These are phyloP conservation scores for Formica selysi DNA, from an alignment of 1,140 invertebrate genomes.

Conservation along the genomic window DNA sequence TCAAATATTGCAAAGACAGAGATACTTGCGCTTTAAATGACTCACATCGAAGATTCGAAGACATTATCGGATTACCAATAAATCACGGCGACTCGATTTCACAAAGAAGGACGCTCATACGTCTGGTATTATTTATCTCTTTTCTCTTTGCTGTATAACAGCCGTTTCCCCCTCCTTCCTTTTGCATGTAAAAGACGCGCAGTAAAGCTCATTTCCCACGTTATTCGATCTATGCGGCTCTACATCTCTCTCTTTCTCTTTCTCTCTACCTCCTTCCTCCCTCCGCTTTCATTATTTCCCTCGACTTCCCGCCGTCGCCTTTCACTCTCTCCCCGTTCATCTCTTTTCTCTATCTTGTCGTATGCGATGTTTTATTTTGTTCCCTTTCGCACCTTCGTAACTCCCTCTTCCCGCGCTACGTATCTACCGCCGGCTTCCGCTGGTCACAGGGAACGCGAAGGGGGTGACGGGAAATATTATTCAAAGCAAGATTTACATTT, in stretches of 20 bases:
- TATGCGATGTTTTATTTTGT: conserved; percentile 39
- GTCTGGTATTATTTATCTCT: conserved; percentile 51
- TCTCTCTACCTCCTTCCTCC: neutral
- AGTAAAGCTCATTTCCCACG: conserved; percentile 51
- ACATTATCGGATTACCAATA: conserved; percentile 63
- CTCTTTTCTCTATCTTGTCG: conserved; percentile 27
- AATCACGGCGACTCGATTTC: conserved; percentile 57
- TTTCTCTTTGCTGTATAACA: conserved; percentile 19
- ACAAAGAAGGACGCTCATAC: conserved; percentile 39
- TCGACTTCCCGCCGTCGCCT: conserved; percentile 9
- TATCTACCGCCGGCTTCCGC: conserved; percentile 31
- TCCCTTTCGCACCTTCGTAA: conserved; percentile 19
- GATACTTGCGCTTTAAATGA: conserved; percentile 44
- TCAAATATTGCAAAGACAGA: conserved; percentile 7
- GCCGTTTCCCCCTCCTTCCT: conserved; percentile 43
- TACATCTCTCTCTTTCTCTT: neutral
- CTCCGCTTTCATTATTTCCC: conserved; percentile 30
- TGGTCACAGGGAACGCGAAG: neutral
- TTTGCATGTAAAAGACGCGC: conserved; percentile 58
- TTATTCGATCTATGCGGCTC: conserved; percentile 40
- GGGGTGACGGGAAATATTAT: conserved; percentile 72
- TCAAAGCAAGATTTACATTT: conserved; percentile 81
- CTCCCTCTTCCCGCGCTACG: neutral
- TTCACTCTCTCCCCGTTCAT: neutral
- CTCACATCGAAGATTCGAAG: conserved; percentile 1